A percentile compares a stretch with the other conserved stretches of the same genome.
phyloP scores from a whole-genome alignment of 64 coral and sea anemone species.

The Actinia equina region DNA sequence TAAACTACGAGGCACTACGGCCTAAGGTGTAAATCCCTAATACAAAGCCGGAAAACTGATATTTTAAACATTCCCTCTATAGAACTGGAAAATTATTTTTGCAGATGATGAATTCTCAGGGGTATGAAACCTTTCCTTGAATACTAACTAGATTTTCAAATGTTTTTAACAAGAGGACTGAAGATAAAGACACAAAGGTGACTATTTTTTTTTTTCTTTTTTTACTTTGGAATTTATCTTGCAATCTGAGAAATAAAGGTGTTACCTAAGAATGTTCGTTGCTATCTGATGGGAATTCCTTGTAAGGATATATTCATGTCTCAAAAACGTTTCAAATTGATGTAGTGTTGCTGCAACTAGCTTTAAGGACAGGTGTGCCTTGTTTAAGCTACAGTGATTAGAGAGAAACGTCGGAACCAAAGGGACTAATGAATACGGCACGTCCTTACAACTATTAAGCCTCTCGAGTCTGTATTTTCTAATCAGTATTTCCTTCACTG shows the following conservation, averaged over 20 bases:
- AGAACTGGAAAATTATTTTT: background rate
- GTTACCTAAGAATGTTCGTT: too few species aligned
- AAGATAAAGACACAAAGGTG: background rate
- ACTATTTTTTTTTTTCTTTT: background rate
- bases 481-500: slow-evolving; percentile 23
- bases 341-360: background rate
- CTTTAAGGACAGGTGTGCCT: slow-evolving; percentile 13
- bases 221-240: background rate
- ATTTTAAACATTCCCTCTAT: background rate
- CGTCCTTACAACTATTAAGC: slow-evolving; percentile 18
- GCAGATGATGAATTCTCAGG: slow-evolving; percentile 1
- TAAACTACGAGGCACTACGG: background rate
- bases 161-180: background rate
- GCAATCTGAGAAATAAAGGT: too few species aligned
- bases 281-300: too few species aligned
- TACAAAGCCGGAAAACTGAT: background rate
- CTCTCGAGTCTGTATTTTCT: slow-evolving; percentile 20
- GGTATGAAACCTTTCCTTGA: background rate
- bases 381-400: slow-evolving; percentile 36
- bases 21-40: background rate
- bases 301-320: background rate
- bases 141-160: background rate
- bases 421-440: slow-evolving; percentile 12
- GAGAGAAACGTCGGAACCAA: slow-evolving; percentile 7
- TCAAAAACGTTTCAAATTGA: background rate